phyloP scores from a whole-genome alignment of 1,140 invertebrate species.

The Heterodera carotae region DNA sequence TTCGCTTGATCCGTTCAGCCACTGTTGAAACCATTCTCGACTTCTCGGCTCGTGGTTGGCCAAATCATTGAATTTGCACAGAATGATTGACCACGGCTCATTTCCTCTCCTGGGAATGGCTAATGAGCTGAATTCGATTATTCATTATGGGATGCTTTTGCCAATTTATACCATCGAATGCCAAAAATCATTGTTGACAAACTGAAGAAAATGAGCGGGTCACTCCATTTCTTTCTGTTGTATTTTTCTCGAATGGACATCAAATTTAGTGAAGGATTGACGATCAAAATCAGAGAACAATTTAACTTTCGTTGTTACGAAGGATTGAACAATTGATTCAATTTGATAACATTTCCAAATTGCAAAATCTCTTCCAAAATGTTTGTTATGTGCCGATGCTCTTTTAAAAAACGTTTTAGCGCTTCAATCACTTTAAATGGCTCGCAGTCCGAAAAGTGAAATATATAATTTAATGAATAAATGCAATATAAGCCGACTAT shows the following conservation, averaged over 20 bases:
- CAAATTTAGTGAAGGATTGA: neutral
- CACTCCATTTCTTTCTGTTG: neutral
- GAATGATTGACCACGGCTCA: conserved; percentile 63
- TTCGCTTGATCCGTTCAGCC: conserved; percentile 44
- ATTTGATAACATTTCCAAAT: neutral
- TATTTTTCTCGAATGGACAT: neutral
- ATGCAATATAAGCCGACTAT: no score
- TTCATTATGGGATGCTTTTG: neutral
- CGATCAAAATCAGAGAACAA: neutral
- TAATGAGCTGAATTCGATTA: neutral
- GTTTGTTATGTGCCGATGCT: no score
- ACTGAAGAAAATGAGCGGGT: neutral
- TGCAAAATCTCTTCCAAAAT: no score
- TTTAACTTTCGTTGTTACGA: no score
- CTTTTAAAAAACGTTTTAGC: no score
- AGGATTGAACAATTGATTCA: neutral
- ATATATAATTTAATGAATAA: no score
- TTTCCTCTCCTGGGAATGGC: conserved; percentile 52
- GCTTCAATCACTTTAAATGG: no score
- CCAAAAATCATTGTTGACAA: neutral
- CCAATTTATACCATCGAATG: neutral
- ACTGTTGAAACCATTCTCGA: conserved; percentile 54
- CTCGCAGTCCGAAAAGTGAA: no score
- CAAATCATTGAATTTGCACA: conserved; percentile 60
- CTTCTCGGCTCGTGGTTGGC: conserved; percentile 50